phyloP scores from a whole-genome alignment of 2,888 invertebrate species.

The Perdita meconis region DNA sequence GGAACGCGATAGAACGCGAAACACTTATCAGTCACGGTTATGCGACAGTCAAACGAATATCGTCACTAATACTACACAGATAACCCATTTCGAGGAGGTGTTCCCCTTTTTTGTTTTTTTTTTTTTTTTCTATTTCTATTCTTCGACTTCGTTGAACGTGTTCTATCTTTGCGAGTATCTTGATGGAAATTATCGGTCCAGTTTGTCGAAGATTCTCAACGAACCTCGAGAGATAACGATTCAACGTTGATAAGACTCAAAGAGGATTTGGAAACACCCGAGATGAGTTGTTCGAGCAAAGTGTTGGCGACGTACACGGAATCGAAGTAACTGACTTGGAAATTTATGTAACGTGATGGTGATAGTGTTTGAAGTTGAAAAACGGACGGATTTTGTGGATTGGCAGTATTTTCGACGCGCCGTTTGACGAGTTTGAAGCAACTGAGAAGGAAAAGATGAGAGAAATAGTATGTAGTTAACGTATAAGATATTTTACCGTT shows the following conservation, averaged over 20 bases:
- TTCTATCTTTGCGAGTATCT: constrained; percentile 12
- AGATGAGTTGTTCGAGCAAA: neutral
- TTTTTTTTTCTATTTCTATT: neutral
- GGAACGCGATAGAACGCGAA: neutral
- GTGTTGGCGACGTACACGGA: neutral
- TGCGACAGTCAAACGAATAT: constrained; percentile 32
- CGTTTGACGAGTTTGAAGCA: too few species aligned
- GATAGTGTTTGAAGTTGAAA: too few species aligned
- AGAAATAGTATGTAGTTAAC: too few species aligned
- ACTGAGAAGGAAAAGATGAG: too few species aligned
- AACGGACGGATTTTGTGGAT: too few species aligned
- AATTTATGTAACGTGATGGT: too few species aligned
- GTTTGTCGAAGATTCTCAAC: neutral
- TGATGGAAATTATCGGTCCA: constrained; percentile 18
- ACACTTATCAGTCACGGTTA: constrained; percentile 44
- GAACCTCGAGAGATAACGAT: constrained; percentile 2
- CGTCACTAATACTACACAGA: constrained; percentile 40
- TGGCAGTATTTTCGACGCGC: too few species aligned
- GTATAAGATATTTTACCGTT: too few species aligned
- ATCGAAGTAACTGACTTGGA: too few species aligned
- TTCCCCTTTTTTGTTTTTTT: too few species aligned
- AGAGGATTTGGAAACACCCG: neutral
- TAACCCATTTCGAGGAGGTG: constrained; percentile 39
- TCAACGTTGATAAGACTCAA: neutral
- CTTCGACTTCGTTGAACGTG: neutral